Percentiles rank a stretch among this genome's conserved stretches.
These are phyloP conservation scores for Aphyosemion australe DNA, from an alignment of 2,113 vertebrate species.

Conservation along the genomic window DNA sequence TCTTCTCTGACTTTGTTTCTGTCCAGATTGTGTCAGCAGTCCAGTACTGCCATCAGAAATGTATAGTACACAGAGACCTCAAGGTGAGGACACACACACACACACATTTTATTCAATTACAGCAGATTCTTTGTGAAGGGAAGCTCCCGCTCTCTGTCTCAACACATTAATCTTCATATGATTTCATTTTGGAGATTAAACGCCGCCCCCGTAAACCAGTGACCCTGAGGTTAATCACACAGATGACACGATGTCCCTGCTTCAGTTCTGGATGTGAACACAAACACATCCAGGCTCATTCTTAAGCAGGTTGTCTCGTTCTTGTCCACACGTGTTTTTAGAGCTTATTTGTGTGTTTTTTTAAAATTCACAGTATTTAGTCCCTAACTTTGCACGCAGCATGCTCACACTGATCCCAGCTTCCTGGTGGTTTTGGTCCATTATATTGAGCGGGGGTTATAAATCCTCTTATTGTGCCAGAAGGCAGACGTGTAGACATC, in stretches of 20 bases:
- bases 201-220: constrained; percentile 4
- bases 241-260: constrained; percentile 25
- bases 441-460: constrained; percentile 35
- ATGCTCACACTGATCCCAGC: neutral
- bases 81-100: constrained; percentile 81
- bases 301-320: neutral
- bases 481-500: constrained; percentile 51
- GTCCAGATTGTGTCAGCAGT: constrained; percentile 92
- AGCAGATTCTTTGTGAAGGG: constrained; percentile 11
- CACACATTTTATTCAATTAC: constrained; percentile 16
- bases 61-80: constrained; percentile 91
- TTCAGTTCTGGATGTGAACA: neutral
- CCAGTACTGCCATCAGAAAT: constrained; percentile 95
- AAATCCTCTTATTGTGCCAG: constrained; percentile 68
- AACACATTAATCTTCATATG: constrained; percentile 31
- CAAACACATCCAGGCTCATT: neutral
- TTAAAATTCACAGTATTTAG: neutral
- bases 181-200: constrained; percentile 39
- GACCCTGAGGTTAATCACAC: constrained; percentile 31
- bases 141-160: neutral
- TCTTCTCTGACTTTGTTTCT: constrained; percentile 13
- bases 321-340: neutral
- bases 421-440: constrained; percentile 35
- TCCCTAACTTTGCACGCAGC: neutral
- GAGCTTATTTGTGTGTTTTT: neutral